Evolutionary conservation across 1,140 invertebrate species (phyloP).

Genomic region (Heterodera carotae): DNA sequence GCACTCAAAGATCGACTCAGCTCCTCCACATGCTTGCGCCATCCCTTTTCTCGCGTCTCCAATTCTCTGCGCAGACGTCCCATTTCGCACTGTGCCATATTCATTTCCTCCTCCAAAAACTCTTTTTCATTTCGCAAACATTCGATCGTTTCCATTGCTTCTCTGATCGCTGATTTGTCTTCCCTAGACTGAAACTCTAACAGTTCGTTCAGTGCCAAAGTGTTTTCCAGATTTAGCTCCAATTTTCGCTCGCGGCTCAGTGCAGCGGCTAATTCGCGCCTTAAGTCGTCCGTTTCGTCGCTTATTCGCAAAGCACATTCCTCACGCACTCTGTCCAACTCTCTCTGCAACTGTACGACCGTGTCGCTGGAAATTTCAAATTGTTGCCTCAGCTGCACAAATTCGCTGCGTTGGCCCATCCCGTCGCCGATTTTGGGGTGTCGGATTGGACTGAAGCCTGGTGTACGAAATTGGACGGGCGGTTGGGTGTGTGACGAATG

Average conservation of each 20-base stretch:
- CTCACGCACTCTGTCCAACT: slow-evolving; percentile 10
- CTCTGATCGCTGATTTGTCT: slow-evolving; percentile 18
- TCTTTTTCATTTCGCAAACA: slow-evolving; percentile 37
- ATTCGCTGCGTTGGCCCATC: not conserved
- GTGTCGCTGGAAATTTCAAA: slow-evolving; percentile 43
- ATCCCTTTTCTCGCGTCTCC: slow-evolving; percentile 39
- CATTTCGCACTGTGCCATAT: slow-evolving; percentile 52
- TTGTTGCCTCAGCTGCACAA: slow-evolving; percentile 40
- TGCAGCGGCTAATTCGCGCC: slow-evolving; percentile 7
- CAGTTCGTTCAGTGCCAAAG: slow-evolving; percentile 54
- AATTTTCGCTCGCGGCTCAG: slow-evolving; percentile 35
- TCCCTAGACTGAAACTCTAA: slow-evolving; percentile 55
- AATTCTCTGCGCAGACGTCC: slow-evolving; percentile 35
- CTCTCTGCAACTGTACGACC: slow-evolving; percentile 41
- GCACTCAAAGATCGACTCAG: not conserved
- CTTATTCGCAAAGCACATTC: slow-evolving; percentile 17
- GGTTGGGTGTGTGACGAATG: not conserved
- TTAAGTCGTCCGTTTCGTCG: not conserved
- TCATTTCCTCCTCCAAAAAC: slow-evolving; percentile 40
- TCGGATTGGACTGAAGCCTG: not conserved
- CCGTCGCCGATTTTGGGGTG: slow-evolving; percentile 22
- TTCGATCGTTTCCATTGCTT: slow-evolving; percentile 36
- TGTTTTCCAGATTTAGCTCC: slow-evolving; percentile 48
- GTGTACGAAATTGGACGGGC: not conserved
- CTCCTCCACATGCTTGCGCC: slow-evolving; percentile 40